Evolutionary conservation across 2,888 invertebrate genomes (phyloP).

Genomic region (Alviniconcha strummeri): DNA sequence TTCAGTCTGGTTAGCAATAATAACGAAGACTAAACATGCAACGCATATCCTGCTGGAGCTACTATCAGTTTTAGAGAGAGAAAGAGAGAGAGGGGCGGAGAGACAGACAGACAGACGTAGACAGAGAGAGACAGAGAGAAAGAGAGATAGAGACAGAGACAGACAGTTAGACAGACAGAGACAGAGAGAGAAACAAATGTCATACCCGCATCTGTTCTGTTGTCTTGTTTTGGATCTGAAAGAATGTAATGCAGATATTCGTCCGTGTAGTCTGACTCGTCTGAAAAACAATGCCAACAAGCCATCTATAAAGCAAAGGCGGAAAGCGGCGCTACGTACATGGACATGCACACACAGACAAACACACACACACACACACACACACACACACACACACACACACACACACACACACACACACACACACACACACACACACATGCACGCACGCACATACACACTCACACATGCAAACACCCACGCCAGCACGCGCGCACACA

Average conservation of each 20-base stretch:
- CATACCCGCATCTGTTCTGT: conserved; percentile 36
- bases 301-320: neutral
- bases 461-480: too few species aligned
- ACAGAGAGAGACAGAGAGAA: neutral
- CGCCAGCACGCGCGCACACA: too few species aligned
- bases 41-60: too few species aligned
- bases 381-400: too few species aligned
- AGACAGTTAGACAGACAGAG: neutral
- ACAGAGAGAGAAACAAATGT: neutral
- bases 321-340: too few species aligned
- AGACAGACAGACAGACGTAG: neutral
- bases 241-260: conserved; percentile 31
- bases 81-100: neutral
- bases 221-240: conserved; percentile 30
- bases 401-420: too few species aligned
- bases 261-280: conserved; percentile 22
- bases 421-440: too few species aligned
- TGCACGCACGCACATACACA: too few species aligned
- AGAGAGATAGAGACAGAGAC: neutral
- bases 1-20: too few species aligned
- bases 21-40: too few species aligned
- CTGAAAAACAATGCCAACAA: conserved; percentile 20
- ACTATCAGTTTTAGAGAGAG: neutral
- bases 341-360: neutral
- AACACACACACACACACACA: neutral